Percentiles rank a stretch among this genome's conserved stretches.
phyloP scores from a whole-genome alignment of 2,113 vertebrate species.

The Misgurnus mizolepis region DNA sequence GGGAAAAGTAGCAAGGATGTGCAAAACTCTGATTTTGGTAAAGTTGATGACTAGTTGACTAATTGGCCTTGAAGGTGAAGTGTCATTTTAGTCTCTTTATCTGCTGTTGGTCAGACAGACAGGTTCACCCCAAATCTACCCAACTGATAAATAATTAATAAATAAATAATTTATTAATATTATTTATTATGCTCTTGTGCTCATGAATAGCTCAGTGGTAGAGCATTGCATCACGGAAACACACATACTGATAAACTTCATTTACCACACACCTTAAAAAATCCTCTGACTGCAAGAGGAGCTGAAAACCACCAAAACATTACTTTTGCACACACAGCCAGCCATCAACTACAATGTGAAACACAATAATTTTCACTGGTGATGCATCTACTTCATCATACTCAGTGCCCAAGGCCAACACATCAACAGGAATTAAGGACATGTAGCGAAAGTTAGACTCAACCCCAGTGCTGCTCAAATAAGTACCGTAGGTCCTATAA shows the following conservation, averaged over 20 bases:
- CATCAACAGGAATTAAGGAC: slow-evolving; percentile 82
- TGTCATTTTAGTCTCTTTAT: too few relatives aligned
- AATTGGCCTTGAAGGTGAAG: not conserved
- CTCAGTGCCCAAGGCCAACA: slow-evolving; percentile 74
- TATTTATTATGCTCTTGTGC: too few relatives aligned
- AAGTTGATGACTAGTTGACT: not conserved
- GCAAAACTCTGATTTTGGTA: slow-evolving; percentile 68
- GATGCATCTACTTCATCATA: slow-evolving; percentile 74
- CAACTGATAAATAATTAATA: too few relatives aligned
- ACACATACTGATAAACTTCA: slow-evolving; percentile 17
- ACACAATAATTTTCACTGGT: slow-evolving; percentile 70
- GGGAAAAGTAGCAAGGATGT: slow-evolving; percentile 72
- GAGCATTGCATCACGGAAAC: not conserved
- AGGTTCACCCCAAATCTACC: too few relatives aligned
- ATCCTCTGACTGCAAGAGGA: not conserved
- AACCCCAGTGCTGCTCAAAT: slow-evolving; percentile 61
- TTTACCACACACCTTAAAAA: not conserved
- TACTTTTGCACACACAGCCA: slow-evolving; percentile 7
- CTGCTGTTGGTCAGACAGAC: too few relatives aligned
- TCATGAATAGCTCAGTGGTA: too few relatives aligned
- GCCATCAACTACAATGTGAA: slow-evolving; percentile 52
- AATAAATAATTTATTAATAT: too few relatives aligned
- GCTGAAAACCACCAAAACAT: too few relatives aligned
- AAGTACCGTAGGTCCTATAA: slow-evolving; percentile 66
- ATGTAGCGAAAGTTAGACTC: slow-evolving; percentile 74